These are phyloP conservation scores for Stratiomys singularior DNA, from an alignment of 2,888 invertebrate species.

Conservation along the genomic window DNA sequence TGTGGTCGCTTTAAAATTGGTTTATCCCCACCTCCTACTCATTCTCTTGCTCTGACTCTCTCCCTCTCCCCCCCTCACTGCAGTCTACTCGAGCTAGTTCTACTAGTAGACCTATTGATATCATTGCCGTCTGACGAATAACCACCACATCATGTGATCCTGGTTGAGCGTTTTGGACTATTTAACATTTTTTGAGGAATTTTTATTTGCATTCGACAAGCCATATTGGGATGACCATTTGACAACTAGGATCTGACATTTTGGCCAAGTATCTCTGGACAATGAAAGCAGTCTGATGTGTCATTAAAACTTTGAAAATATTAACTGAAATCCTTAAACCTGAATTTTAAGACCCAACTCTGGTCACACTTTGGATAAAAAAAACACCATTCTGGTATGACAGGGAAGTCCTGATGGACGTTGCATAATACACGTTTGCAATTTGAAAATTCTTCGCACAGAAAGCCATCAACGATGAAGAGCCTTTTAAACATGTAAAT, in stretches of 20 bases:
- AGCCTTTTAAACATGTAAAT: conserved; percentile 45
- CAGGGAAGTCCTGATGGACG: conserved; percentile 5
- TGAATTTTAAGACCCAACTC: not conserved
- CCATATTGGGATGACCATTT: conserved; percentile 12
- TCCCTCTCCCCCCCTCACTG: not conserved
- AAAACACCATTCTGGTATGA: conserved; percentile 4
- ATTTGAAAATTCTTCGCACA: not conserved
- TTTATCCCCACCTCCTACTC: no score
- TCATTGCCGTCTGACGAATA: conserved; percentile 5
- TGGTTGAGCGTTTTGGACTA: conserved; percentile 23
- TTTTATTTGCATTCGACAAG: conserved; percentile 12
- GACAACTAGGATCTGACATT: no score
- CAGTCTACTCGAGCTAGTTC: not conserved
- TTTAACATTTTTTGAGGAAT: conserved; percentile 30
- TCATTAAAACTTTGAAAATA: no score
- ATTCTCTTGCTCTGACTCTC: not conserved
- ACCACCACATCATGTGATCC: not conserved
- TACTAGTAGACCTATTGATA: conserved; percentile 4
- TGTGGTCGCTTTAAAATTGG: conserved; percentile 9
- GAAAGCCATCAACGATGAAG: conserved; percentile 26
- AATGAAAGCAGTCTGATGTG: no score
- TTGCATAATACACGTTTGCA: conserved; percentile 27
- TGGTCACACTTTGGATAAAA: not conserved
- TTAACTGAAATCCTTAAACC: no score
- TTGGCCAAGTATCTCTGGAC: no score